Evolutionary conservation across 2,797 vertebrate species (phyloP).

Genomic region (Esox lucius): DNA sequence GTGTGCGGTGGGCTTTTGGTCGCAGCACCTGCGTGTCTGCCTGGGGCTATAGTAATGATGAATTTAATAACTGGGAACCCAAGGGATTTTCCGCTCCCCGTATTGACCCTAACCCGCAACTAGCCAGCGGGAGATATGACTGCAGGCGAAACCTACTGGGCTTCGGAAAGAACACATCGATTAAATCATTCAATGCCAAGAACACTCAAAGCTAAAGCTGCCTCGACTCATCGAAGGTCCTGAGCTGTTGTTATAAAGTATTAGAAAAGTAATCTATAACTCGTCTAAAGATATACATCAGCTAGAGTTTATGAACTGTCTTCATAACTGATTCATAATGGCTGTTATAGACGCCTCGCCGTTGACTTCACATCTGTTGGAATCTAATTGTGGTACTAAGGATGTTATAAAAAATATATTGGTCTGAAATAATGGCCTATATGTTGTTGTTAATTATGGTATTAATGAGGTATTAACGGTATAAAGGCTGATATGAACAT

Average conservation of each 20-base stretch:
- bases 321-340: neutral
- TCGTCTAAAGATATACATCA: neutral
- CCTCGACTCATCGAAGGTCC: neutral
- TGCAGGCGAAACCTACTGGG: neutral
- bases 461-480: too few species aligned
- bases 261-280: neutral
- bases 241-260: neutral
- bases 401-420: too few species aligned
- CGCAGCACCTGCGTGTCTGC: slow-evolving; percentile 2
- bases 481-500: too few species aligned
- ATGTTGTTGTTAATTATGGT: too few species aligned
- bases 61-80: slow-evolving; percentile 13
- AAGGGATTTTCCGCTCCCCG: neutral
- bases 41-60: slow-evolving; percentile 10
- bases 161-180: neutral
- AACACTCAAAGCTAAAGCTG: neutral
- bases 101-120: slow-evolving; percentile 1
- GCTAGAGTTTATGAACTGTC: neutral
- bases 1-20: slow-evolving; percentile 36
- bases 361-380: too few species aligned
- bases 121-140: slow-evolving; percentile 3
- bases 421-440: too few species aligned
- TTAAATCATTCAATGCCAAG: neutral
- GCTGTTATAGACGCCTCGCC: neutral
- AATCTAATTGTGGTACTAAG: too few species aligned